A percentile compares a stretch with the other conserved stretches of the same genome.
These are phyloP conservation scores for Parasteatoda lunata DNA, from an alignment of 2,888 invertebrate species.

Conservation along the genomic window DNA sequence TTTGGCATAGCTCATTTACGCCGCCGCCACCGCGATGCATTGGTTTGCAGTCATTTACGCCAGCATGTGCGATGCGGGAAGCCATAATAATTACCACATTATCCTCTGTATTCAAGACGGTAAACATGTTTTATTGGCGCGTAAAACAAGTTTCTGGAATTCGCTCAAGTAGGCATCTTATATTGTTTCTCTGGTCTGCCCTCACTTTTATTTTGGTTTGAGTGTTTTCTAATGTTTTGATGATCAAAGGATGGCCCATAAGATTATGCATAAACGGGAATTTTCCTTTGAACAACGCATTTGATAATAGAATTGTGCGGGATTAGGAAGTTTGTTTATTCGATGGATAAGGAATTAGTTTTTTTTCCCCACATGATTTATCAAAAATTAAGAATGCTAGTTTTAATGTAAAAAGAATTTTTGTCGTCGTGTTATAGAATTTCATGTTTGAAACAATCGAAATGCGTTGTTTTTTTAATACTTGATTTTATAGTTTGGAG, in stretches of 20 bases:
- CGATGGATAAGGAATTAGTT: too few relatives aligned
- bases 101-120: conserved; percentile 37
- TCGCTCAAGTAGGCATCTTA: conserved; percentile 3
- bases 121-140: conserved; percentile 60
- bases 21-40: conserved; percentile 19
- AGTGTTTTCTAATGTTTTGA: conserved; percentile 38
- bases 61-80: conserved; percentile 15
- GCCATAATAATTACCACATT: conserved; percentile 53
- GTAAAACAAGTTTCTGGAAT: conserved; percentile 44
- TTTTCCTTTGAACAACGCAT: neutral
- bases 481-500: too few relatives aligned
- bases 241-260: neutral
- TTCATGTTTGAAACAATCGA: too few relatives aligned
- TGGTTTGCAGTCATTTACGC: conserved; percentile 50
- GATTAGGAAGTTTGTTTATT: too few relatives aligned
- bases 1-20: conserved; percentile 52
- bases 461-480: too few relatives aligned
- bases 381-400: too few relatives aligned
- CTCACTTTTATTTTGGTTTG: conserved; percentile 1
- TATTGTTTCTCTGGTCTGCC: neutral
- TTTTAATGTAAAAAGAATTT: too few relatives aligned
- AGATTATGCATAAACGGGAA: neutral
- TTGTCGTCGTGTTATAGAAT: too few relatives aligned
- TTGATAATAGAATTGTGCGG: too few relatives aligned
- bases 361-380: too few relatives aligned